Percentiles rank a stretch among this genome's conserved stretches.
Conservation (phyloP, 1,140 invertebrate species). For the Calephelis nemesis region DNA sequence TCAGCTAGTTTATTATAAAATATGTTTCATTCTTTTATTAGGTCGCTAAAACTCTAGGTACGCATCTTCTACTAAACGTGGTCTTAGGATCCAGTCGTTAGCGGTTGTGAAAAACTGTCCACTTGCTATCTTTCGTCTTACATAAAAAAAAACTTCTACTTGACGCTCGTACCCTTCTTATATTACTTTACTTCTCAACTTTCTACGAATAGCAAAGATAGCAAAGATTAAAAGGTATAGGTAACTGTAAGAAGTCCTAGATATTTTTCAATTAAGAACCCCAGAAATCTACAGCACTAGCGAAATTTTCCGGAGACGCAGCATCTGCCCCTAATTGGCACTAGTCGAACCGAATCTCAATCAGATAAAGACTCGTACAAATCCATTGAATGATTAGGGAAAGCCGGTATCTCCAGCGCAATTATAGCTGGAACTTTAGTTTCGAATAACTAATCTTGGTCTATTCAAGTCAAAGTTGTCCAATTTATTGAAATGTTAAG, state of each 20-base stretch:
- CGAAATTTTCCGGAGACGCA: conserved; percentile 27
- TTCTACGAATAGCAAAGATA: no score
- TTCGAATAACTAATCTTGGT: conserved; percentile 46
- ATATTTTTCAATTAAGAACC: conserved; percentile 3
- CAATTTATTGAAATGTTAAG: conserved; percentile 23
- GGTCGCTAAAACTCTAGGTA: no score
- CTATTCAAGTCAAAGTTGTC: conserved; percentile 33
- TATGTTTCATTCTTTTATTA: no score
- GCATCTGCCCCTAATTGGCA: conserved; percentile 41
- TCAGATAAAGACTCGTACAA: conserved; percentile 43
- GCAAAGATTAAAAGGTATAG: not conserved
- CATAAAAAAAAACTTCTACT: no score
- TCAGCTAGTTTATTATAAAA: no score
- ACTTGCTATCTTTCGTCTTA: no score
- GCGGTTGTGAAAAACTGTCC: no score
- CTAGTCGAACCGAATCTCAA: conserved; percentile 41
- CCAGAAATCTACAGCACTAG: conserved; percentile 6
- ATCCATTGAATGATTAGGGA: conserved; percentile 51
- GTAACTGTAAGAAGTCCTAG: not conserved
- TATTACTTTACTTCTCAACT: no score
- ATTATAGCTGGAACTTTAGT: conserved; percentile 46
- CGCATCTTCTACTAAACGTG: no score
- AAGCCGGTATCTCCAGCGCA: conserved; percentile 41
- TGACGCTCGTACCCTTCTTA: no score
- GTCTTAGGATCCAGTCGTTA: no score